Percentiles rank a stretch among this genome's conserved stretches.
Evolutionary conservation across 2,888 invertebrate species (phyloP).

Genomic region (Trissolcus brochymenae): DNA sequence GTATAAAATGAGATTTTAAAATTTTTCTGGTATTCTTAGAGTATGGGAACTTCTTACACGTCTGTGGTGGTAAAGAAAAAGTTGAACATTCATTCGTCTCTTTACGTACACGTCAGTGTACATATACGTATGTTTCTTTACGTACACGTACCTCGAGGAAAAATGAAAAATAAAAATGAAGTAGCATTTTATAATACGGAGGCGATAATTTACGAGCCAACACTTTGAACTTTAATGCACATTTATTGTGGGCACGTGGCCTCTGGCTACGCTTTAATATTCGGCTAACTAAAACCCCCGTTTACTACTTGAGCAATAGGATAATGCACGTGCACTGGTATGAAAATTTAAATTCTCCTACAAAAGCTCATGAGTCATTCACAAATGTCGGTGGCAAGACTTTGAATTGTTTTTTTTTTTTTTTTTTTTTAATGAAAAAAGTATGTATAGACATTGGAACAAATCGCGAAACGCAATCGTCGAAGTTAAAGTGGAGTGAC

Average conservation of each 20-base stretch:
- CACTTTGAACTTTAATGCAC: slow-evolving; percentile 46
- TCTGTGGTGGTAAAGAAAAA: no score
- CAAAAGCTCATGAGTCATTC: slow-evolving; percentile 55
- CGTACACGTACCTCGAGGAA: no score
- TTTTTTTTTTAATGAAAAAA: slow-evolving; percentile 5
- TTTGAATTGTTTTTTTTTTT: no score
- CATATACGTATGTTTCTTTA: no score
- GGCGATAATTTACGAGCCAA: slow-evolving; percentile 36
- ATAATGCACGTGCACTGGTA: slow-evolving; percentile 45
- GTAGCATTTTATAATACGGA: no score
- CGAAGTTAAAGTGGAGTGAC: slow-evolving; percentile 38
- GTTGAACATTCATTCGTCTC: no score
- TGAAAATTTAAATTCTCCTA: slow-evolving; percentile 41
- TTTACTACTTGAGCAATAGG: slow-evolving; percentile 30
- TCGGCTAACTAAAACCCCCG: slow-evolving; percentile 25
- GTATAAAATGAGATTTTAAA: no score
- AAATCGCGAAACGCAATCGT: neutral
- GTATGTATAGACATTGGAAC: slow-evolving; percentile 3
- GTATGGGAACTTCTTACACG: no score
- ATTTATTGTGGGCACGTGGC: slow-evolving; percentile 44
- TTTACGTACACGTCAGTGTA: no score
- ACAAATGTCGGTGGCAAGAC: slow-evolving; percentile 47
- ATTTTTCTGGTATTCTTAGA: no score
- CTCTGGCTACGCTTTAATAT: slow-evolving; percentile 42
- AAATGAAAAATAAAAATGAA: no score